Evolutionary conservation across 2,797 vertebrate genomes (phyloP), one percentile per base, ranked within the genome.

Genomic region (Orestias chungarensis): DNA sequence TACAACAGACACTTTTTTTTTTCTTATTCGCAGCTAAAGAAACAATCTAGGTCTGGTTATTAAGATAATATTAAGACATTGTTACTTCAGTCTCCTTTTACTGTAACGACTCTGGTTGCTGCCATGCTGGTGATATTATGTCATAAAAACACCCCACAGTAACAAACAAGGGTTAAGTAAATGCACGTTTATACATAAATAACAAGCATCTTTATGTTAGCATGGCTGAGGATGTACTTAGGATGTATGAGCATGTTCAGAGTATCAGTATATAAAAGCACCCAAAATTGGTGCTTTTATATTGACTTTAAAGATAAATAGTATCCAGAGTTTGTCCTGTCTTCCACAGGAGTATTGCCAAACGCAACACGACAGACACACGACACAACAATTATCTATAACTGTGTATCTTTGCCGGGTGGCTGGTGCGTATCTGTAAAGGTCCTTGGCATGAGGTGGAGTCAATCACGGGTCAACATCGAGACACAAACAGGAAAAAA

Each of bases 1-100:
- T 2, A 42, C 12, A 74, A 79, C 82, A 33, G 14, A 77, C 74
- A 74, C 2, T 2, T 42, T 3, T 29, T n/a, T n/a, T n/a, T n/a
- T n/a, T n/a, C n/a, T 25, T 38, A 55, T 15, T 27, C 29, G 29
- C 29, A 55, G 27, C 52, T 31, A 17, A 31, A 55, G 27, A 31
- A 17, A 14, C 14, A 29, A 15, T 18, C 12, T 8, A 31, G 27
- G 27, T 27, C 52, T 55, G 52, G 14, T 31, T 55, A 6, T 31
- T 55, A 6, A 18, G 57, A n/a, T 38, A 6, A 38, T 33, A 59
- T 35, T 20, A 61, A 55, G 52, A 14, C 52, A 18, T 55, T 0
- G 7, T 54, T 10, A 52, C n/a, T 27, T 27, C 15, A 18, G 52
- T 29, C 31, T 55, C 15, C 6, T 31, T 55, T 31, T 31, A 18